Evolutionary conservation across 2,888 invertebrate species (phyloP).

Genomic region (Drosophila cracens): DNA sequence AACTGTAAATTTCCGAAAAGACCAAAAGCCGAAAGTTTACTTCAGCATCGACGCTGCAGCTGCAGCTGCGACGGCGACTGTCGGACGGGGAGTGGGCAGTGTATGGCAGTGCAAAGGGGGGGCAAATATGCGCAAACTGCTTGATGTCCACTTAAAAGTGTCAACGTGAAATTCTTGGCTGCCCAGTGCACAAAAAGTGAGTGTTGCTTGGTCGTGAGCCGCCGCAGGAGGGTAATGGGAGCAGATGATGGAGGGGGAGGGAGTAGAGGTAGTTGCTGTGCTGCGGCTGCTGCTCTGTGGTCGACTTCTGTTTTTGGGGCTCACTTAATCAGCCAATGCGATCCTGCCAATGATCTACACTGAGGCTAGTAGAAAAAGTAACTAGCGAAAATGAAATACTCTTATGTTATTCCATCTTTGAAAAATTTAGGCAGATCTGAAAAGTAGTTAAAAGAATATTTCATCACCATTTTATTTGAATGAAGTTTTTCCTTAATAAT

Average conservation of each 20-base stretch:
- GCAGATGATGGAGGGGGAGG: constrained; percentile 6
- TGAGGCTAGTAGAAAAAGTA: constrained; percentile 5
- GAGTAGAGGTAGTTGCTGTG: constrained; percentile 10
- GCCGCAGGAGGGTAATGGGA: constrained; percentile 15
- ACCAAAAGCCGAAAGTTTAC: constrained; percentile 54
- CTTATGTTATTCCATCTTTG: neutral
- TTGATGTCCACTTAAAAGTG: constrained; percentile 83
- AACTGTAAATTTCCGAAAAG: constrained; percentile 75
- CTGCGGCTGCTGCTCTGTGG: constrained; percentile 23
- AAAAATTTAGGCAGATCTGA: neutral
- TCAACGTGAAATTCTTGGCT: constrained; percentile 82
- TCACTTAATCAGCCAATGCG: constrained; percentile 17
- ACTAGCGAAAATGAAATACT: neutral
- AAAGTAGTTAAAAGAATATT: neutral
- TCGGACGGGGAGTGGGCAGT: neutral
- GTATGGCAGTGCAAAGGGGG: neutral
- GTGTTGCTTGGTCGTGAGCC: constrained; percentile 67
- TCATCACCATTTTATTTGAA: neutral
- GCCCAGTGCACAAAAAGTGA: constrained; percentile 62
- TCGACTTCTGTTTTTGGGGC: constrained; percentile 60
- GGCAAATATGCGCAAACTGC: constrained; percentile 77
- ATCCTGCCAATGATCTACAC: constrained; percentile 32
- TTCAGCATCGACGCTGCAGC: constrained; percentile 42
- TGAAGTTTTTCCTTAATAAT: neutral
- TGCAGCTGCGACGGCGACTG: constrained; percentile 22